Percentiles rank a stretch among this genome's conserved stretches.
Evolutionary conservation across 2,113 vertebrate species (phyloP).

Genomic region (Pygathrix nemaeus): DNA sequence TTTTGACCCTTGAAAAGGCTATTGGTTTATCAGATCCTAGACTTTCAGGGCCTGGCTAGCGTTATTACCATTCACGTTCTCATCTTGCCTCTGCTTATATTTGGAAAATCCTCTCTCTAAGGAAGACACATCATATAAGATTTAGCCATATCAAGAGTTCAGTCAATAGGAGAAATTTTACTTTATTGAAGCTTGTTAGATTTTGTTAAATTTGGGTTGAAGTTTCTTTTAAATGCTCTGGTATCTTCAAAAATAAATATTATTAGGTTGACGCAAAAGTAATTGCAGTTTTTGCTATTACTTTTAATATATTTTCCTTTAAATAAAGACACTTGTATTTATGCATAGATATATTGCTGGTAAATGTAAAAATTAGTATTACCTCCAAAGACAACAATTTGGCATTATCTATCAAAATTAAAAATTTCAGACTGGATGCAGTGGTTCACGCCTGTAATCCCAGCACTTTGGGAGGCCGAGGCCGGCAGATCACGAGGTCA

Average conservation of each 20-base stretch:
- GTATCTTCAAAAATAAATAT: not conserved
- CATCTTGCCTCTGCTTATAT: not conserved
- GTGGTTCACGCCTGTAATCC: too few relatives aligned
- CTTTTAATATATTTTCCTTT: not conserved
- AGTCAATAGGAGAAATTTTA: not conserved
- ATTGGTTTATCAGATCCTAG: not conserved
- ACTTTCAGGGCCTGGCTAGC: not conserved
- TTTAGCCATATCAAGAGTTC: not conserved
- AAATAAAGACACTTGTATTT: not conserved
- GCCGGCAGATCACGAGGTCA: too few relatives aligned
- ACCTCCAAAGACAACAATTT: conserved; percentile 7
- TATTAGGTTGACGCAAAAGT: too few relatives aligned
- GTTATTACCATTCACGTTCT: not conserved
- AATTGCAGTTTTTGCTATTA: too few relatives aligned
- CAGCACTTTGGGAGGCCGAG: too few relatives aligned
- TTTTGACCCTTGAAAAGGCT: not conserved
- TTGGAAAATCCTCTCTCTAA: not conserved
- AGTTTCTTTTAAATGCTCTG: not conserved
- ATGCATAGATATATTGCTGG: not conserved
- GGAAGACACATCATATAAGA: not conserved
- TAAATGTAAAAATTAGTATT: not conserved
- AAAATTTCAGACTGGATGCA: not conserved
- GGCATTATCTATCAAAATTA: not conserved
- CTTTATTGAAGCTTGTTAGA: not conserved
- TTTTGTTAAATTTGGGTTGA: not conserved